phyloP scores from a whole-genome alignment of 2,797 vertebrate genomes.

The Macrochelys suwanniensis region DNA sequence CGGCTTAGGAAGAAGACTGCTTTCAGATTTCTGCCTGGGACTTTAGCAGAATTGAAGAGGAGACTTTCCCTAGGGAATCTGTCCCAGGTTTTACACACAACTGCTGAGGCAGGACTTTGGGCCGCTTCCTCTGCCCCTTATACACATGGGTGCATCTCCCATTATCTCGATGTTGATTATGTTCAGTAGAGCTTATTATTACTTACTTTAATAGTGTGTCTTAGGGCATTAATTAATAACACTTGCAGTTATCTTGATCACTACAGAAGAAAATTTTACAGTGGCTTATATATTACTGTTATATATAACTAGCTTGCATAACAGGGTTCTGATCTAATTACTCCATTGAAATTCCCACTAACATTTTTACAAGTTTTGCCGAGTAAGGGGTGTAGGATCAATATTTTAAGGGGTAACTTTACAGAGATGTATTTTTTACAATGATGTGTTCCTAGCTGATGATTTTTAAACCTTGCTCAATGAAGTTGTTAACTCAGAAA shows the following conservation, averaged over 20 bases:
- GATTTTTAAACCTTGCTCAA: background rate
- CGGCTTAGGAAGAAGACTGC: rapidly evolving
- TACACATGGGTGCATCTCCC: background rate
- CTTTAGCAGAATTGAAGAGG: background rate
- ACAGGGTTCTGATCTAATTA: background rate
- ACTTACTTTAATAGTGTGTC: background rate
- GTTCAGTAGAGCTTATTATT: background rate
- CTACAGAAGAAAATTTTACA: background rate
- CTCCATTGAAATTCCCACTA: background rate
- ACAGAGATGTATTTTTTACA: background rate
- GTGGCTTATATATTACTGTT: background rate
- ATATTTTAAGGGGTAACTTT: background rate
- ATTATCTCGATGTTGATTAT: background rate
- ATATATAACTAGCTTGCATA: background rate
- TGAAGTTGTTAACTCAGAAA: background rate
- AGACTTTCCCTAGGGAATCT: background rate
- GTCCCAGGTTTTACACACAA: background rate
- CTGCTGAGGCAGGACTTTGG: background rate
- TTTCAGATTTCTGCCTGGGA: background rate
- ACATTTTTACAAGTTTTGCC: background rate
- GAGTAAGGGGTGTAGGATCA: background rate
- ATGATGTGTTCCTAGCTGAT: background rate
- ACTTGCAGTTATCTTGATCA: background rate
- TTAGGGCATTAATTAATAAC: background rate
- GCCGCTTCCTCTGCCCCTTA: background rate